phyloP scores from a whole-genome alignment of 2,888 invertebrate genomes.

The Saturnia japonica region DNA sequence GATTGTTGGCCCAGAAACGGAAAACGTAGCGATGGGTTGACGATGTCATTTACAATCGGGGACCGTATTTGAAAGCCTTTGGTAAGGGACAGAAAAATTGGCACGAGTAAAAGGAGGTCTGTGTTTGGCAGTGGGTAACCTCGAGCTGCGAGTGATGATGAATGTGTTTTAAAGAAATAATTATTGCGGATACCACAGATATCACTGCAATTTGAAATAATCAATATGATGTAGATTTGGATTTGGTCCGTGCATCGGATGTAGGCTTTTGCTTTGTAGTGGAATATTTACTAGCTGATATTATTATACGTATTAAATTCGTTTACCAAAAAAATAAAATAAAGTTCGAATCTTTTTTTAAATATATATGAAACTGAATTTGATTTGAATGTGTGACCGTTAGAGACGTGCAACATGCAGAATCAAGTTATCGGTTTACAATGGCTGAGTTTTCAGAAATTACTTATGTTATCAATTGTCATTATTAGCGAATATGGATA shows the following conservation, averaged over 20 bases:
- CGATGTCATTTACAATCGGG: neutral
- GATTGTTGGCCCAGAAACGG: neutral
- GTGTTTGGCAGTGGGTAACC: neutral
- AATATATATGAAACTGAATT: neutral
- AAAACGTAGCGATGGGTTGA: neutral
- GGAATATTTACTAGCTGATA: neutral
- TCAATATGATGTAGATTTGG: neutral
- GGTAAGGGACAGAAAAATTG: neutral
- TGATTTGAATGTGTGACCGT: neutral
- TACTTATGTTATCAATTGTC: neutral
- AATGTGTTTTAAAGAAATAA: neutral
- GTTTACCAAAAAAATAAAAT: neutral
- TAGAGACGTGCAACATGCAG: neutral
- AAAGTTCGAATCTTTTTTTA: too few relatives aligned
- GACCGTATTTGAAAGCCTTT: too few relatives aligned
- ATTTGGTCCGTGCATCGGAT: neutral
- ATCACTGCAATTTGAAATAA: neutral
- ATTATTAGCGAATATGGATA: neutral
- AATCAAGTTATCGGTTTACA: neutral
- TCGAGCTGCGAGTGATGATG: neutral
- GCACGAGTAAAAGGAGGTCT: neutral
- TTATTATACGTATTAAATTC: neutral
- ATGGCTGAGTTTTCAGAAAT: neutral
- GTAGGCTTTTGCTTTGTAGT: neutral
- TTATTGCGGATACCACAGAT: neutral